Base-by-base conservation (phyloP, 1,140 invertebrate species). In the Pachyrhynchus sulphureomaculatus region DNA sequence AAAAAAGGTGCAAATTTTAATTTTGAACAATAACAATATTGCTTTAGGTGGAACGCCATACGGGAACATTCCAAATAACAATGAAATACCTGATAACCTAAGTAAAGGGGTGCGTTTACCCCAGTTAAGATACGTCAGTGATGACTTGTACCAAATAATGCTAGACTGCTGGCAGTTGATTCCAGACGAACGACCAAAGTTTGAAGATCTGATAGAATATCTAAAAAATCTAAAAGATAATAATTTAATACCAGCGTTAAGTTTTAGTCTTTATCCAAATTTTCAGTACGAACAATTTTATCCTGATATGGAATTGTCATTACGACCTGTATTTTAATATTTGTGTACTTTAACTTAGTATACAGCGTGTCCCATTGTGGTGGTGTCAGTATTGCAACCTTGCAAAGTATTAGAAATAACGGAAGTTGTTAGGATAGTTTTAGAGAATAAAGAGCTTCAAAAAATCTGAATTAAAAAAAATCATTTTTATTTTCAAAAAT, bases 111-210 rank as follows among this genome's bases (percentile, higher is more conserved):
- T 86, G 52, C 78, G 90, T 23, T 84, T 91, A 1, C 81, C 84
- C 2, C 90, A 92, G 68, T 79, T 90, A 0, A 79, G 82, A 20
- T 88, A 88, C 68, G 82, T 89, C 24, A 84, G 83, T 34, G 88
- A 91, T 72, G 86, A 90, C 58, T 75, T 93, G 18, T 92, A 92
- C 73, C 90, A 93, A 75, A 76, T 92, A 37, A 88, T 92, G 78
- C 77, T 88, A 4, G 87, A 91, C 62, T 93, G 91, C 70, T 95
- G 91, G 91, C 88, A 90, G 69, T 71, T 85, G n/a, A 88, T 92
- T 74, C 82, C 84, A 4, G 87, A 89, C 66, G 91, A 94, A 68
- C 80, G 91, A 65, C 91, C 90, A 9, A 78, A 80, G 17, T 89
- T 89, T 69, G 73, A 79, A 32, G 83, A 86, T 70, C 78, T 89